Evolutionary conservation across 2,888 invertebrate genomes (phyloP).

Genomic region (Drepanosiphum platanoidis): DNA sequence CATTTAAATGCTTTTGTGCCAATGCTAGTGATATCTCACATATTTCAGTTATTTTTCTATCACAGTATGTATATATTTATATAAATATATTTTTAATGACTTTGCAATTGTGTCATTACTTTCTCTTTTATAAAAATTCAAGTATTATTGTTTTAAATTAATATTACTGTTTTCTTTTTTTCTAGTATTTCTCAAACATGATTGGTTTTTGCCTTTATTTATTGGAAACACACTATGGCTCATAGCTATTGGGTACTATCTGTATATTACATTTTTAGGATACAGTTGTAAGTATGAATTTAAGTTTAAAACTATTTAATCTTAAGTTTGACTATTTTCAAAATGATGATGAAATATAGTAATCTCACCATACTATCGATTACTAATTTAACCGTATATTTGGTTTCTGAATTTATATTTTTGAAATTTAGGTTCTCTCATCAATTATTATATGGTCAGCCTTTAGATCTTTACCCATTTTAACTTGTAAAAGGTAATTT

Average conservation of each 20-base stretch:
- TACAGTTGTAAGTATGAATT: constrained; percentile 82
- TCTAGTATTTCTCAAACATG: constrained; percentile 80
- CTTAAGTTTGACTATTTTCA: not conserved
- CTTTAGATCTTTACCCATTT: too few relatives aligned
- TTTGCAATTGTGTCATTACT: not conserved
- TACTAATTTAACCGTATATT: too few relatives aligned
- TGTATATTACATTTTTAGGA: constrained; percentile 97
- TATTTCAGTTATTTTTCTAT: constrained; percentile 89
- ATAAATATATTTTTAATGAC: constrained; percentile 9
- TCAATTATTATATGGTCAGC: too few relatives aligned
- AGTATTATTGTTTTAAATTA: not conserved
- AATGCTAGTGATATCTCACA: constrained; percentile 91
- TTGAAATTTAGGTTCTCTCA: too few relatives aligned
- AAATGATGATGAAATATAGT: too few relatives aligned
- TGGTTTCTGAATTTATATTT: too few relatives aligned
- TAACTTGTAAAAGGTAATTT: too few relatives aligned
- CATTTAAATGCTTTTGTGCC: constrained; percentile 99
- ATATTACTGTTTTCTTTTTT: constrained; percentile 65
- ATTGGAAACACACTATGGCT: constrained; percentile 95
- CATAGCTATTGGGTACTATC: constrained; percentile 87
- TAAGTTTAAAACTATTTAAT: not conserved
- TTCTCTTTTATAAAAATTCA: not conserved
- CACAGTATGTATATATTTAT: constrained; percentile 72
- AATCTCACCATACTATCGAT: too few relatives aligned
- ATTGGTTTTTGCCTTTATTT: constrained; percentile 81